Conservation (phyloP, 2,113 vertebrate genomes). For the Perccottus glenii region DNA sequence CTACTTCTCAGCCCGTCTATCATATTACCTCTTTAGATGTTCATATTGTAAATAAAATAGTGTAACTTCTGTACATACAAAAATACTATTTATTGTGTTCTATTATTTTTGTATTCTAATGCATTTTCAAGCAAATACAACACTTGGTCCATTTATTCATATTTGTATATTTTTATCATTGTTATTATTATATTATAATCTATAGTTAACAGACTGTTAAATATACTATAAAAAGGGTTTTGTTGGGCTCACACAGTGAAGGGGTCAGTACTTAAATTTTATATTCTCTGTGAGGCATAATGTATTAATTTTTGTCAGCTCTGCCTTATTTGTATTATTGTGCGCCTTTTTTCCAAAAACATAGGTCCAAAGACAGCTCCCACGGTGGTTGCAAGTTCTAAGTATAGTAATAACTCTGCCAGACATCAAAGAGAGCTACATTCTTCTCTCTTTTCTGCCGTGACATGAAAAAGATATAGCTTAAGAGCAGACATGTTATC, state of each 20-base stretch:
- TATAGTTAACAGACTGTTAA: neutral
- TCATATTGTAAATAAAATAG: constrained; percentile 68
- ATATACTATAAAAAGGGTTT: neutral
- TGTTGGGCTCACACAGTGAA: neutral
- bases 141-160: neutral
- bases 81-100: constrained; percentile 77
- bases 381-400: neutral
- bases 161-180: neutral
- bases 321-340: too few species aligned
- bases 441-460: constrained; percentile 37
- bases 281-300: too few species aligned
- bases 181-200: neutral
- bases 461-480: constrained; percentile 42
- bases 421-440: constrained; percentile 38
- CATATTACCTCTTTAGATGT: constrained; percentile 58
- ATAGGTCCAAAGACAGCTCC: too few species aligned
- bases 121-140: constrained; percentile 36
- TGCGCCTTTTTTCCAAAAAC: too few species aligned
- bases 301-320: too few species aligned
- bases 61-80: constrained; percentile 78
- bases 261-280: neutral
- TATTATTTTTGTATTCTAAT: constrained; percentile 72
- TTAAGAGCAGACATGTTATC: constrained; percentile 42
- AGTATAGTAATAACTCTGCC: constrained; percentile 23
- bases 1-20: constrained; percentile 44